Percentiles rank a stretch among this genome's conserved stretches.
Conservation (phyloP, 2,113 vertebrate species). For the Laterallus jamaicensis region DNA sequence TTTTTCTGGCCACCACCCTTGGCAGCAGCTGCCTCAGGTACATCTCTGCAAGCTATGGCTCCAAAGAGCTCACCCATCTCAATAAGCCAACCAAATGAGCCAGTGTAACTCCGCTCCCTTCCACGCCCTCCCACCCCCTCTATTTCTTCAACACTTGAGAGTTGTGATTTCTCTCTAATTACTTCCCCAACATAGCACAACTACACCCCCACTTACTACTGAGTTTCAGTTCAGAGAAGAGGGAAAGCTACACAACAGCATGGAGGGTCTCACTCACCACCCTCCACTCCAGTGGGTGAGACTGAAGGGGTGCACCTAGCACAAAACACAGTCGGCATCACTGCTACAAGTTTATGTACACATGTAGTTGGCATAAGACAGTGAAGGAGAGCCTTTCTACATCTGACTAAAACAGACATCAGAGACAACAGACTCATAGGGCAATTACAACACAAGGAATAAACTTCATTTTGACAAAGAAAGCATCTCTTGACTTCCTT, state of each 20-base stretch:
- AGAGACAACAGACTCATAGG: not conserved
- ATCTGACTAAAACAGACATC: not conserved
- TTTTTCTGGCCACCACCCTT: not conserved
- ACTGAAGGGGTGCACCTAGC: fast-evolving
- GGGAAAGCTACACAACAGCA: not conserved
- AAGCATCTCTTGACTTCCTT: fast-evolving
- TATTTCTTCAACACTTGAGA: not conserved
- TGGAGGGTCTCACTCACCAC: not conserved
- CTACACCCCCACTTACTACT: not conserved
- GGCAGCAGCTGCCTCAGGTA: not conserved
- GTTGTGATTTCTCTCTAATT: not conserved
- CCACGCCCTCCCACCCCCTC: no score
- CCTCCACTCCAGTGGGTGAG: not conserved
- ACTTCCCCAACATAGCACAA: not conserved
- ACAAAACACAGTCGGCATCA: not conserved
- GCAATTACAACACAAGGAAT: not conserved
- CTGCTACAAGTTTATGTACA: not conserved
- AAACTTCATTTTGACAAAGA: not conserved
- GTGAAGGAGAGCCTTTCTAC: not conserved
- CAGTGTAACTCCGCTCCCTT: not conserved
- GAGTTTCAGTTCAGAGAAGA: not conserved
- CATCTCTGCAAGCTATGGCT: not conserved
- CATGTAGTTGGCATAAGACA: fast-evolving
- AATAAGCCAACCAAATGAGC: not conserved
- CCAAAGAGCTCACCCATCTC: not conserved